phyloP scores from a whole-genome alignment of 2,113 vertebrate species.

The Microcebus tavaratra region DNA sequence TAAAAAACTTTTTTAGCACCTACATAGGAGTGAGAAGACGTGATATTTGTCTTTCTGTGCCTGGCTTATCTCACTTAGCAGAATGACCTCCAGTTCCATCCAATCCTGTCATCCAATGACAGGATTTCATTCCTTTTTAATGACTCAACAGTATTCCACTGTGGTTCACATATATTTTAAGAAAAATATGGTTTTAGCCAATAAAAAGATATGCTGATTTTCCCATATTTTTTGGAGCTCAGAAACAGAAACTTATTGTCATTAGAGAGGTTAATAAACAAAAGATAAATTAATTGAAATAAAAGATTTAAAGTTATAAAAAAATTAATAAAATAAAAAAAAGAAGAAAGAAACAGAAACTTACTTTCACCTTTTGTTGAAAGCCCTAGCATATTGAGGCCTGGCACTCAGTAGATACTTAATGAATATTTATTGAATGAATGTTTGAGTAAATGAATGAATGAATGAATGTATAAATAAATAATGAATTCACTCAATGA shows the following conservation, averaged over 20 bases:
- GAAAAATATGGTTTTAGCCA: conserved; percentile 10
- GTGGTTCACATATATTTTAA: background rate
- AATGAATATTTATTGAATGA: background rate
- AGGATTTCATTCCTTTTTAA: too few relatives aligned
- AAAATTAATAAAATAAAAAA: too few relatives aligned
- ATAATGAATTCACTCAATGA: background rate
- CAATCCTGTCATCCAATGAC: too few relatives aligned
- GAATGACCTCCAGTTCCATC: too few relatives aligned
- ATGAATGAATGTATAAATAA: background rate
- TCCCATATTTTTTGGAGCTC: background rate
- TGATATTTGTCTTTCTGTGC: too few relatives aligned
- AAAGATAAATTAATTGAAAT: too few relatives aligned
- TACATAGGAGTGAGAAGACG: too few relatives aligned
- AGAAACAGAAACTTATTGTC: background rate
- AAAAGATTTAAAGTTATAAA: too few relatives aligned
- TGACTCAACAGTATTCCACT: too few relatives aligned
- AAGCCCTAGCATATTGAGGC: background rate
- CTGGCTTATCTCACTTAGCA: too few relatives aligned
- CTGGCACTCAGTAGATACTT: background rate
- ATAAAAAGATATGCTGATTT: background rate
- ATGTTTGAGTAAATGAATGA: background rate
- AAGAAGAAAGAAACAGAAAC: background rate
- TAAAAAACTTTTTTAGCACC: too few relatives aligned
- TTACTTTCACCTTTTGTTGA: background rate
- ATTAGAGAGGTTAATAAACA: background rate